Conservation (phyloP, 2,888 invertebrate species). For the Dolomedes plantarius region DNA sequence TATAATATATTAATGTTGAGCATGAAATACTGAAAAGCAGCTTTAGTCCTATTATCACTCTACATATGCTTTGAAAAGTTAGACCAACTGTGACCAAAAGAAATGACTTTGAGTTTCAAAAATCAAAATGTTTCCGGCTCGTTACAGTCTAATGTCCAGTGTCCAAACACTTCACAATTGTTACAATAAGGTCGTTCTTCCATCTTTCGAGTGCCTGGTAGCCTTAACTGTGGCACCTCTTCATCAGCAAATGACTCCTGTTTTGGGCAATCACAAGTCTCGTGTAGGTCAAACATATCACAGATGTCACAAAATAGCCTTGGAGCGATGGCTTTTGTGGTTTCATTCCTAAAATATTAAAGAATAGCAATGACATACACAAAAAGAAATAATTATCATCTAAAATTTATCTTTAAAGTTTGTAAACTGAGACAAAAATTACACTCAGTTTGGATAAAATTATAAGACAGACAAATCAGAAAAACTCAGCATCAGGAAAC, state of each 20-base stretch:
- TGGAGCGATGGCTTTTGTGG: conserved; percentile 72
- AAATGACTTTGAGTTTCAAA: neutral
- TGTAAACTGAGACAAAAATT: no score
- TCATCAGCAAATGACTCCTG: conserved; percentile 82
- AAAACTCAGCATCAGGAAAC: no score
- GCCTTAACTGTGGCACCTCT: conserved; percentile 74
- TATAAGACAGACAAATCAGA: no score
- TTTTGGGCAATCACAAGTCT: conserved; percentile 96
- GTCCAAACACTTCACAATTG: conserved; percentile 95
- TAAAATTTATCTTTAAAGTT: no score
- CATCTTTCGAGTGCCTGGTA: conserved; percentile 77
- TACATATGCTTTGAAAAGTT: neutral
- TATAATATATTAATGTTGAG: neutral
- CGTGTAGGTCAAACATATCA: conserved; percentile 96
- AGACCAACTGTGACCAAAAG: neutral
- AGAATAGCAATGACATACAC: neutral
- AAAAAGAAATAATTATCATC: neutral
- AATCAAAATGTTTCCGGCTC: conserved; percentile 85
- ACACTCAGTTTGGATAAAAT: no score
- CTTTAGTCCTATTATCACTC: neutral
- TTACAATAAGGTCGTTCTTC: conserved; percentile 89
- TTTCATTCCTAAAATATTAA: conserved; percentile 71
- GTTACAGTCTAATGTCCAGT: conserved; percentile 89
- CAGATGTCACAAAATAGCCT: conserved; percentile 98
- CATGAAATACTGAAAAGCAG: neutral